Percentiles rank a stretch among this genome's conserved stretches.
Evolutionary conservation across 2,113 vertebrate species (phyloP).

Genomic region (Lycaon pictus): DNA sequence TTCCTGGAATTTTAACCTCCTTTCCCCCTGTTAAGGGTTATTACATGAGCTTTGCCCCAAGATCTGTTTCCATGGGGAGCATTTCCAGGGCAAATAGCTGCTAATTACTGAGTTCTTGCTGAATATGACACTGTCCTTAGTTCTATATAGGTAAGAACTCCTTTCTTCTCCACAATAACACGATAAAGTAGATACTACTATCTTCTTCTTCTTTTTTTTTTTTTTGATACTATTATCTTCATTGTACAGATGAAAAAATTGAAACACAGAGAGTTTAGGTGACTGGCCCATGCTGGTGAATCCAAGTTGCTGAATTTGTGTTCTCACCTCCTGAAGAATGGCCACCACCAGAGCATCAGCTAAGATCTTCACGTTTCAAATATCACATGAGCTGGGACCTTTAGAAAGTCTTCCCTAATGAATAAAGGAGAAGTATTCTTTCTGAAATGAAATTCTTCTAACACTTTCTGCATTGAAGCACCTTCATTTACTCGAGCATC

Average conservation of each 20-base stretch:
- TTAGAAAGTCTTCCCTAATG: not conserved
- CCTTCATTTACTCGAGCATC: not conserved
- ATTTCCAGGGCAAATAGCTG: not conserved
- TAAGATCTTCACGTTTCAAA: not conserved
- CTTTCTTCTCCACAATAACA: not conserved
- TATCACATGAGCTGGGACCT: not conserved
- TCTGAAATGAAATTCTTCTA: not conserved
- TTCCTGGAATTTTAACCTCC: not conserved
- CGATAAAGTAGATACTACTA: not conserved
- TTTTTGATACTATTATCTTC: not conserved
- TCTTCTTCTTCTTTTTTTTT: too few species aligned
- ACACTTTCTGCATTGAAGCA: not conserved
- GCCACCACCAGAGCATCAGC: not conserved
- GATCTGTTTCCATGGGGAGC: not conserved
- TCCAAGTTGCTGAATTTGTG: not conserved
- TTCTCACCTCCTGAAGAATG: not conserved
- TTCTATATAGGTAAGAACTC: not conserved
- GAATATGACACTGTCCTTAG: not conserved
- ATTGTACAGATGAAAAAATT: not conserved
- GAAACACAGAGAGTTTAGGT: not conserved
- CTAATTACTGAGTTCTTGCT: not conserved
- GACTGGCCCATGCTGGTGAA: not conserved
- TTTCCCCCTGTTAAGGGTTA: not conserved
- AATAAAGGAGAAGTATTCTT: not conserved
- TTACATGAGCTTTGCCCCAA: not conserved